Evolutionary conservation across 2,888 invertebrate species (phyloP), one percentile per base, ranked within the genome.

Genomic region (Amphimallon solstitiale): DNA sequence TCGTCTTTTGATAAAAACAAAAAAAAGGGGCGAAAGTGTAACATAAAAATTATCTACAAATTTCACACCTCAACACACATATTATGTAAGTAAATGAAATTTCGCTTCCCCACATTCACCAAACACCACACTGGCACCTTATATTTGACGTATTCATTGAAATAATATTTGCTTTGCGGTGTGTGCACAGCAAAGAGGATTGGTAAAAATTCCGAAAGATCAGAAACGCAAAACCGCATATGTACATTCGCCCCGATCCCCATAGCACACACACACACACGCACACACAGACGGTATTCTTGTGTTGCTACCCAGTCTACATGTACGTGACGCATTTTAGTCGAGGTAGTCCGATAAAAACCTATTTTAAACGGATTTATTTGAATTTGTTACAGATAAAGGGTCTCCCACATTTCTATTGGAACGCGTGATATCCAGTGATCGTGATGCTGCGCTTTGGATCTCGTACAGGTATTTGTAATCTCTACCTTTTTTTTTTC

Each of bases 361-460:
- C 40, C 12, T 56, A 56, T 40, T 56, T 40, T 14, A 56, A 56
- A 56, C 23, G 56, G 40, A 56, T 40, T 40, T 56, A 40, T 56
- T 56, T 29, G 38, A 51, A 21, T 56, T 56, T 56, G 56, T 56
- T 56, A 40, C 56, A 56, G 56, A 23, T 56, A 43, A 56, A 40
- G 17, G 52, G 38, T 29, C 29, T 29, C 29, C 29, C 29, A 9
- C 29, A 29, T 29, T n/a, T 29, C 29, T 29, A 29, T 29, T 29
- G 29, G 29, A 29, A 29, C 29, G 6, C 29, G 6, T 29, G 29
- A 29, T 29, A 29, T 29, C 29, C 29, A 5, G 6, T 7, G 29
- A 29, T 29, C 29, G 29, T 29, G 29, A 29, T 29, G 29, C 9
- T 29, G 9, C 6, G 29, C 7, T 29, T 29, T 29, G 29, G 29